Evolutionary conservation across 2,797 vertebrate species (phyloP).

Genomic region (Spheniscus humboldti): DNA sequence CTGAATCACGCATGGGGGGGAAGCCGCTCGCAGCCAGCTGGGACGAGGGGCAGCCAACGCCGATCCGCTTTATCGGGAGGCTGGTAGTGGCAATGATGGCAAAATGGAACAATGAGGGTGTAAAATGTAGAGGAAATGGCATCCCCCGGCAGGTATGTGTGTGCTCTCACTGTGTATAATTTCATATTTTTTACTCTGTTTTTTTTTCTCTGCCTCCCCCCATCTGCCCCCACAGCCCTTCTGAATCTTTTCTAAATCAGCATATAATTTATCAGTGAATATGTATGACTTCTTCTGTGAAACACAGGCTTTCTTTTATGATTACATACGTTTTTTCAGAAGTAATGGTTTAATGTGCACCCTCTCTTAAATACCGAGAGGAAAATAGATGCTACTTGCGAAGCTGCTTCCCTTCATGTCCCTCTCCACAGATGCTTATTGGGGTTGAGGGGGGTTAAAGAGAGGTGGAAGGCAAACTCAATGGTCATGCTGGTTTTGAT

Average conservation of each 20-base stretch:
- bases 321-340: not conserved
- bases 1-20: constrained; percentile 77
- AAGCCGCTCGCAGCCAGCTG: constrained; percentile 66
- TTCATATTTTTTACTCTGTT: not conserved
- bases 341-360: not conserved
- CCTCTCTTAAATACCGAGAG: not conserved
- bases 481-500: not conserved
- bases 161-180: not conserved
- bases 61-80: not conserved
- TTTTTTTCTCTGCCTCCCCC: not conserved
- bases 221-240: not conserved
- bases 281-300: not conserved
- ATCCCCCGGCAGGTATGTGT: constrained; percentile 73
- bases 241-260: not conserved
- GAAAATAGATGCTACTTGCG: constrained; percentile 10
- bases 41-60: constrained; percentile 50
- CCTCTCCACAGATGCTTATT: not conserved
- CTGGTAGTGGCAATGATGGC: constrained; percentile 52
- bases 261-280: not conserved
- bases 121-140: constrained; percentile 77
- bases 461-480: not conserved
- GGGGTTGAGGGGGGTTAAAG: not conserved
- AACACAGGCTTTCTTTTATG: not conserved
- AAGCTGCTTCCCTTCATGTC: constrained; percentile 1
- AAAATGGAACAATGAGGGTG: not conserved